A percentile compares a stretch with the other conserved stretches of the same genome.
Evolutionary conservation across 1,140 invertebrate genomes (phyloP).

Genomic region (Contarinia nasturtii): DNA sequence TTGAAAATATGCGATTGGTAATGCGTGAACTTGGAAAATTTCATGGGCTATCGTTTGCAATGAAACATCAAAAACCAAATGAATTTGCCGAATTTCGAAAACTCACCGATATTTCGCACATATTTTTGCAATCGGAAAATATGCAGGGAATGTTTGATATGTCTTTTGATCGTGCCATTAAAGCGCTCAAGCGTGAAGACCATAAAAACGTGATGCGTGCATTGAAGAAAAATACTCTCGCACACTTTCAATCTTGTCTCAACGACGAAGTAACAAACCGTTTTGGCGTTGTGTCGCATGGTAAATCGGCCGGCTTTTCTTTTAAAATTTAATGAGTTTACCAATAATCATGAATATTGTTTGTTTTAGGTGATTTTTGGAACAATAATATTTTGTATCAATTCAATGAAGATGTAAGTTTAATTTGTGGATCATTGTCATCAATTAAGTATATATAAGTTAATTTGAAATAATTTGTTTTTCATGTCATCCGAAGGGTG

Average conservation of each 20-base stretch:
- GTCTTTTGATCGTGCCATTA: constrained; percentile 5
- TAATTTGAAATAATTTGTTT: not conserved
- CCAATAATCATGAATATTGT: not conserved
- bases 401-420: no score
- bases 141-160: constrained; percentile 6
- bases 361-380: not conserved
- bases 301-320: no score
- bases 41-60: constrained; percentile 30
- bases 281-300: no score
- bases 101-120: constrained; percentile 17
- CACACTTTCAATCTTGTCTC: not conserved
- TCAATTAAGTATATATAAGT: not conserved
- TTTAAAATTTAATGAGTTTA: not conserved
- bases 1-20: constrained; percentile 24
- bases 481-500: not conserved
- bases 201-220: constrained; percentile 5
- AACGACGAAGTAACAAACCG: not conserved
- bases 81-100: constrained; percentile 10
- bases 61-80: constrained; percentile 18
- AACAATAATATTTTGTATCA: not conserved
- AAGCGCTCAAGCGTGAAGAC: constrained; percentile 8
- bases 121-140: constrained; percentile 11
- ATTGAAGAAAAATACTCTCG: not conserved
- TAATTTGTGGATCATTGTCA: not conserved
- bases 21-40: constrained; percentile 29